Evolutionary conservation across 2,113 vertebrate genomes (phyloP), one percentile per base, ranked within the genome.

Genomic region (Vanacampus margaritifer): DNA sequence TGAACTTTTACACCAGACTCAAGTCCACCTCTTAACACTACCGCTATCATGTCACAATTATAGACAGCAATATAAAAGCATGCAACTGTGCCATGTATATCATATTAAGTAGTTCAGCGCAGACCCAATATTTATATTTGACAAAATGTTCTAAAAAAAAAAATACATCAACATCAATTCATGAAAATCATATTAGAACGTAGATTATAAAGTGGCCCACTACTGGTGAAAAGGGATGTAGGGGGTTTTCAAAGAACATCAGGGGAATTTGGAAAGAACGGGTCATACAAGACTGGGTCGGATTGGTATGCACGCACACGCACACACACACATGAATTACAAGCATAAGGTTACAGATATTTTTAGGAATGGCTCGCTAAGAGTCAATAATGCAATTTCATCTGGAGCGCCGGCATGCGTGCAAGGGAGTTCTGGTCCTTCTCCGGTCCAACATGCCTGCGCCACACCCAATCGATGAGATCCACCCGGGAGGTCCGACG

Each of bases 271-370:
- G 65, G 75, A 71, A 70, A 74, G 69, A 13, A 60, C 65, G 73
- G 81, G 69, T 81, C 79, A 79, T 64, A 71, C 16, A 57, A 79
- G 78, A 83, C 69, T 61, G 41, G 62, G 77, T 77, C 70, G 67
- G 70, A 84, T 73, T 72, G 70, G 59, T 59, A 75, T 67, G 78
- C 67, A 72, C 17, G 62, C 56, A 69, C 48, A 69, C 45, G 19
- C 45, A 7, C 41, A 43, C n/a, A 62, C 56, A 76, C 63, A 60
- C 64, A 45, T 67, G 84, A 86, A 88, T 87, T 78, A 84, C 85
- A 87, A 89, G 80, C 86, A 89, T 72, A 87, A 73, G 84, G 84
- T 72, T 82, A 69, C 79, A 79, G 85, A 84, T 88, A 81, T 84
- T 84, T 89, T 80, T 83, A 79, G 81, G 84, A 84, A 72, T 79